Base-by-base conservation (phyloP, 2,888 invertebrate genomes). In the Anarsia innoxiella region DNA sequence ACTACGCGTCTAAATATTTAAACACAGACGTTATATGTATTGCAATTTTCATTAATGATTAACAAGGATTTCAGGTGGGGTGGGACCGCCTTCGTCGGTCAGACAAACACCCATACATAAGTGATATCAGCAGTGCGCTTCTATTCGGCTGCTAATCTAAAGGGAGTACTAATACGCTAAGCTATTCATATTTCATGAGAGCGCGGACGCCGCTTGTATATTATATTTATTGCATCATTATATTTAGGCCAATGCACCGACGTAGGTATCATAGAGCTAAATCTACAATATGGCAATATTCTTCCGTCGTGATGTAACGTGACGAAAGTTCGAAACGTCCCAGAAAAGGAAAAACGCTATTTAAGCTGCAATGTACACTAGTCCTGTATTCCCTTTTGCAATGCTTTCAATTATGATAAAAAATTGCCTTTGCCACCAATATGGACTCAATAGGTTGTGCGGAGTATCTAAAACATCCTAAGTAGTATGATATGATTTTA, bases 11-110 rank as follows among this genome's bases (percentile, higher is more conserved):
- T 82, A 66, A 82, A 83, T 83, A 83, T 82, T 83, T 76, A 68
- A 82, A 62, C 64, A 53, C 52, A 60, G 56, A 69, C 72, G 76
- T 80, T 80, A 82, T 82, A 80, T 80, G 77, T 80, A 84, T 80
- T 80, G 83, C 78, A 82, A 79, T 82, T 80, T 79, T 73, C 73
- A 79, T 82, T 76, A 82, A 79, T 75, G 59, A 76, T 74, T 78
- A 74, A 82, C 63, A 61, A 60, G 66, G 64, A 71, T 65, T 69
- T 65, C 62, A 66, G 66, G 59, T 52, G 64, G 64, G 70, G 60
- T 54, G 56, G 56, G 55, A 54, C 56, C 54, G 51, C 47, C 55
- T 56, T 54, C 50, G 53, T 49, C 54, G 53, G 54, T 49, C 55
- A 58, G 62, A 60, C 64, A 60, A 60, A 56, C 64, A 57, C 42